Conservation (phyloP, 2,888 invertebrate species). For the Melinopterus prodromus region DNA sequence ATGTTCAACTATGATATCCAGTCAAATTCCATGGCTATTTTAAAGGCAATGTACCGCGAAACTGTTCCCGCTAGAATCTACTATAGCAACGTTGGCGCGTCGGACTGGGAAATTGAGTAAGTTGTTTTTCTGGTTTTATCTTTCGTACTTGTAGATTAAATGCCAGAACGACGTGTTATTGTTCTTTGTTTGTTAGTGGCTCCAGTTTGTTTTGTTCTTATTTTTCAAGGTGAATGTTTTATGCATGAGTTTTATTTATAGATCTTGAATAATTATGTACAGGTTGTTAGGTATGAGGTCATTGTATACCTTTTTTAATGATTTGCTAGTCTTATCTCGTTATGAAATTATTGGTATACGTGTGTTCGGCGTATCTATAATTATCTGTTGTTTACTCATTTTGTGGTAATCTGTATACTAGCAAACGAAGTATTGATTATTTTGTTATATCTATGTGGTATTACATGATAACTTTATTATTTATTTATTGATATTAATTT, state of each 20-base stretch:
- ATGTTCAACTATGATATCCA: constrained; percentile 92
- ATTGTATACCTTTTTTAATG: background rate
- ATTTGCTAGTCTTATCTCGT: background rate
- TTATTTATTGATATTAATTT: background rate
- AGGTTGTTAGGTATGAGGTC: background rate
- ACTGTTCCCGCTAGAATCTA: constrained; percentile 75
- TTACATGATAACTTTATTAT: background rate
- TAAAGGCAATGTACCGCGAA: constrained; percentile 83
- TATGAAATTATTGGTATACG: background rate
- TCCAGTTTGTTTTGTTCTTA: background rate
- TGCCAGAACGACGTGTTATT: background rate
- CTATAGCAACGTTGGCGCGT: constrained; percentile 58
- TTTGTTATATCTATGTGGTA: background rate
- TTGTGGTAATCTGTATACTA: background rate
- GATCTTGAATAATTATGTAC: background rate
- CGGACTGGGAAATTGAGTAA: constrained; percentile 67
- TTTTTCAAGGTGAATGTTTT: constrained; percentile 9
- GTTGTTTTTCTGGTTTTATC: constrained; percentile 37
- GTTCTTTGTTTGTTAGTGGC: background rate
- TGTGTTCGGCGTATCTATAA: background rate
- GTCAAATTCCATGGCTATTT: constrained; percentile 79
- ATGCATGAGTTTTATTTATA: background rate
- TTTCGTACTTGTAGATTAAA: constrained; percentile 5
- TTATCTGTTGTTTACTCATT: background rate
- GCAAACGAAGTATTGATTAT: background rate